Base-by-base conservation (phyloP, 2,888 invertebrate genomes). In the Zonitis immaculata region DNA sequence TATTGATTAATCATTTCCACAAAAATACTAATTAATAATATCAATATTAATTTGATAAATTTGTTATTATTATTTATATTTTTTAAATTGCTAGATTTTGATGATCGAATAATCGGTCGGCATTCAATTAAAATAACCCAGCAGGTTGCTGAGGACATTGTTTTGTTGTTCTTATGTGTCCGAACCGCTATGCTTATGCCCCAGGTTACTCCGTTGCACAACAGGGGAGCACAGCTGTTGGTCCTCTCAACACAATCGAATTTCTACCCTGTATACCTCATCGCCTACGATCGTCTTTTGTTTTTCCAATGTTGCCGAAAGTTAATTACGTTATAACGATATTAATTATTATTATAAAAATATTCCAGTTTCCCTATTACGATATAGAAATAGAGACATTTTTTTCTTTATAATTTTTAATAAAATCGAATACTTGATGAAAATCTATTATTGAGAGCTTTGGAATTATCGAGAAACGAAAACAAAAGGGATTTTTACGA, bases 141-240 rank as follows among this genome's bases (percentile, higher is more conserved):
- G 64, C 63, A 62, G 65, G 66, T 64, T 61, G 62, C 54, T 63
- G 58, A 61, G 66, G 70, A 68, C 70, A 70, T 61, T 66, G 67
- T 66, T 68, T 70, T 70, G 68, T 71, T 67, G 66, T 65, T 67
- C 66, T 67, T 65, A 63, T 68, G 60, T 63, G 66, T 65, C 65
- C 60, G 59, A 46, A 52, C 53, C 58, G 58, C 58, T 59, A 62
- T 63, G 63, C 67, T 63, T 63, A 63, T 66, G 67, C 62, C 64
- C 60, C 62, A 61, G 63, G 66, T 69, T 64, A 63, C 64, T 65
- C 59, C 65, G 57, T 61, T 58, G 56, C 71, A 56, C 70, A 54
- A 60, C 66, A 63, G 72, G 73, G 63, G 67, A 65, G 66, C 71
- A 61, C 73, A 72, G 70, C 71, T 70, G 71, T 71, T 67, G 62